These are phyloP conservation scores for Globodera rostochiensis DNA, from an alignment of 1,140 invertebrate genomes.

Conservation along the genomic window DNA sequence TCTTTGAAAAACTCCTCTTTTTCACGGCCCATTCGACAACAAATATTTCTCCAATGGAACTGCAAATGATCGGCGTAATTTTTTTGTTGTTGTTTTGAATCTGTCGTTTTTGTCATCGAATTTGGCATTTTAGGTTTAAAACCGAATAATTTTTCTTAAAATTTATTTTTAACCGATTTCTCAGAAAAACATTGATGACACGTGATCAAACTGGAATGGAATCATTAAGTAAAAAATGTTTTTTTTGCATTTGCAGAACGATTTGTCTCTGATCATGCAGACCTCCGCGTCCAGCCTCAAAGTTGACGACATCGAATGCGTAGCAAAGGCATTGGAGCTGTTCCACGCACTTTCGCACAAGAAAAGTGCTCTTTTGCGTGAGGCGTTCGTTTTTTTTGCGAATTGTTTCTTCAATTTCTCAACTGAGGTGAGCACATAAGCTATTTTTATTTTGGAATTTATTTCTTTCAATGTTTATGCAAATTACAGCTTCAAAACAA, in stretches of 20 bases:
- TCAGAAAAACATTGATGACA: too few relatives aligned
- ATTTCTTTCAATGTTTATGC: too few relatives aligned
- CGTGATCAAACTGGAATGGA: too few relatives aligned
- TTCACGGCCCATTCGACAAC: conserved; percentile 1
- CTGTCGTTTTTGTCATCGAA: background rate
- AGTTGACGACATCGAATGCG: conserved; percentile 20
- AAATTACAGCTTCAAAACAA: conserved; percentile 1
- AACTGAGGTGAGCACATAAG: background rate
- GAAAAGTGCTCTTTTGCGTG: background rate
- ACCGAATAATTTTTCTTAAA: background rate
- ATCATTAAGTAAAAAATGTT: too few relatives aligned
- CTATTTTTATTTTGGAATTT: background rate
- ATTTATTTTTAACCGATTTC: background rate
- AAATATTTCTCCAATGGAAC: background rate
- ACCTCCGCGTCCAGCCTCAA: conserved; percentile 10
- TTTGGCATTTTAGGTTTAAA: background rate
- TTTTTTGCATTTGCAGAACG: background rate
- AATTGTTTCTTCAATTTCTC: conserved; percentile 21
- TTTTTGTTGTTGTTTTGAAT: too few relatives aligned
- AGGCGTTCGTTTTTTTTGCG: conserved; percentile 16
- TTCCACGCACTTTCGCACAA: conserved; percentile 1
- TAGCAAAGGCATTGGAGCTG: conserved; percentile 18
- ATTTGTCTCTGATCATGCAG: conserved; percentile 12
- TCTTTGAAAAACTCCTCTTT: conserved; percentile 26
- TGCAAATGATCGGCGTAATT: conserved; percentile 10